These are phyloP conservation scores for Oplegnathus fasciatus DNA, from an alignment of 2,113 vertebrate species.

Conservation along the genomic window DNA sequence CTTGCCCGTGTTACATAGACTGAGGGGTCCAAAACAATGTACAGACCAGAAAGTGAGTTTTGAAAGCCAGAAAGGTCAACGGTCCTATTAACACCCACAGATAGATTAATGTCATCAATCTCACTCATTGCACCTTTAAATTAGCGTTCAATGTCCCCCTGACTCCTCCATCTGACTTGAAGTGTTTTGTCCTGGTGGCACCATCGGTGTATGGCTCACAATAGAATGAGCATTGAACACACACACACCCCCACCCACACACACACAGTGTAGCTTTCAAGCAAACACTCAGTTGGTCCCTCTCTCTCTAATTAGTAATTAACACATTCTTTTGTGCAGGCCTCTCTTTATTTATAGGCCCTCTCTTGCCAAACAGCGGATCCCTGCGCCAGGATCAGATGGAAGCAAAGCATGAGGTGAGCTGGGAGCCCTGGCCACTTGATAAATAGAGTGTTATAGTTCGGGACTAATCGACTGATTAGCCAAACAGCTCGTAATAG, in stretches of 20 bases:
- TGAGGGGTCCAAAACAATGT: neutral
- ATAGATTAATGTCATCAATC: neutral
- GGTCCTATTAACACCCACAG: conserved; percentile 23
- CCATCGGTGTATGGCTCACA: conserved; percentile 45
- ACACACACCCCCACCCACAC: conserved; percentile 23
- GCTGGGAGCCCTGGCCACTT: conserved; percentile 71
- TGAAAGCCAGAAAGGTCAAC: conserved; percentile 4
- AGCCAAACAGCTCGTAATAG: conserved; percentile 62
- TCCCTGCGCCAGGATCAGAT: conserved; percentile 87
- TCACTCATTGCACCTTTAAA: conserved; percentile 25
- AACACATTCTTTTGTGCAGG: conserved; percentile 83
- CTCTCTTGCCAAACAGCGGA: conserved; percentile 86
- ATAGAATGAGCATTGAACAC: conserved; percentile 33
- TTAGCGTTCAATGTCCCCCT: conserved; percentile 29
- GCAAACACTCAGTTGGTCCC: conserved; percentile 60
- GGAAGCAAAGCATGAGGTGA: conserved; percentile 86
- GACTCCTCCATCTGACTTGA: conserved; percentile 62
- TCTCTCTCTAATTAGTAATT: conserved; percentile 85
- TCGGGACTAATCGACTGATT: conserved; percentile 63
- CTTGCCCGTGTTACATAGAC: too few relatives aligned
- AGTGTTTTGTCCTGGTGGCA: conserved; percentile 55
- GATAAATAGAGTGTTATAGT: conserved; percentile 67
- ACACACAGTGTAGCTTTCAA: conserved; percentile 65
- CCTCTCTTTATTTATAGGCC: conserved; percentile 83
- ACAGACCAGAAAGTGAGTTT: neutral